A percentile compares a stretch with the other conserved stretches of the same genome.
Conservation (phyloP, 2,113 vertebrate genomes). For the Serranochromis macrocephalus region DNA sequence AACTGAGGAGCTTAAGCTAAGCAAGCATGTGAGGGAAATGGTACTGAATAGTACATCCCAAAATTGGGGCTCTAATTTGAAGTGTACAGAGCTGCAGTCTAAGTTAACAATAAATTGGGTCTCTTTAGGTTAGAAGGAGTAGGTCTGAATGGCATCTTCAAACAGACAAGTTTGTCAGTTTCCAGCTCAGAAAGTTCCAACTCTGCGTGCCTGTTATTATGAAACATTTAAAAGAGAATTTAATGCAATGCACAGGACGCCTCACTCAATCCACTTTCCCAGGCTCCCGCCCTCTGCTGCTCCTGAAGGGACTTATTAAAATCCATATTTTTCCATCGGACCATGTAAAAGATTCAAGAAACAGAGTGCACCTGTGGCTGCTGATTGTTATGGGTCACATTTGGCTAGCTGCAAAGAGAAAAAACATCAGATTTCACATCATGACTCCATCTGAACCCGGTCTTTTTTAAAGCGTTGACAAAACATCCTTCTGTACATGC, state of each 20-base stretch:
- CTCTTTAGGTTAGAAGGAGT: not conserved
- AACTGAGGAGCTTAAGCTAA: slow-evolving; percentile 70
- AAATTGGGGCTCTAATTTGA: slow-evolving; percentile 54
- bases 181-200: not conserved
- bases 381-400: slow-evolving; percentile 21
- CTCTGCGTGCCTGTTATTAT: not conserved
- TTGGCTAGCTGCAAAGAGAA: not conserved
- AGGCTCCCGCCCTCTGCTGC: slow-evolving; percentile 40
- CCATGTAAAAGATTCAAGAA: slow-evolving; percentile 57
- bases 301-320: slow-evolving; percentile 74
- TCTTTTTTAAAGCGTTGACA: not conserved
- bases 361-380: slow-evolving; percentile 61
- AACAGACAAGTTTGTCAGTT: not conserved
- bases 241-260: slow-evolving; percentile 40
- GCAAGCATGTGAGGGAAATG: slow-evolving; percentile 60
- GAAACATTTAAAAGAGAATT: slow-evolving; percentile 8
- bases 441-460: not conserved
- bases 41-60: slow-evolving; percentile 54
- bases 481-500: not conserved
- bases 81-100: not conserved
- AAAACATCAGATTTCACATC: not conserved
- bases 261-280: slow-evolving; percentile 29
- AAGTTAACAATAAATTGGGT: slow-evolving; percentile 26
- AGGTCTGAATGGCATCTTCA: not conserved
- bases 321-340: slow-evolving; percentile 65